Base-by-base conservation (phyloP, 2,888 invertebrate genomes). In the Dolichomitus sp. region DNA sequence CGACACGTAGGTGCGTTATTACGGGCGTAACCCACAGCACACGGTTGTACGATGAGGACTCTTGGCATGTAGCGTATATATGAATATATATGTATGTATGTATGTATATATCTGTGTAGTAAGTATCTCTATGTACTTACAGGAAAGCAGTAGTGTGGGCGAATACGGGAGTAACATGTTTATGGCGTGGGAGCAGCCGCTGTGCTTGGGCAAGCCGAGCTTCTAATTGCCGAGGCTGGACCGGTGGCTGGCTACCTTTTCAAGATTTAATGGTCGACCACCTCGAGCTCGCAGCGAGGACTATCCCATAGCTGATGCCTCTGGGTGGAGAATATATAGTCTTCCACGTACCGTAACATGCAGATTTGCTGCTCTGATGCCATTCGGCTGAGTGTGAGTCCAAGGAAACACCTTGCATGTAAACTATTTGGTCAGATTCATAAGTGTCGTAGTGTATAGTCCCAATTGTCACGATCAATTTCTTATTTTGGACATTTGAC, bases 161-260 rank as follows among this genome's bases (percentile, higher is more conserved):
- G 86, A 80, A 78, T 72, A 81, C 72, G 78, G 75, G 83, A 81
- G 84, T 80, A 84, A 81, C 76, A 84, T 81, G 87, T 88, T 89
- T 88, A 87, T 61, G 86, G 85, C 78, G 83, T 80, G 86, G 84
- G 84, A 87, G 87, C 84, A 84, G 83, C 79, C 83, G 85, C 84
- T 81, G 84, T 86, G 27, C 61, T 78, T 78, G 57, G 78, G 74
- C 74, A 79, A 75, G 65, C 70, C 59, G 78, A 82, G 84, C 86
- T 87, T 89, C 88, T 89, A 90, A 90, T 90, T 89, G 88, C 87
- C 74, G 65, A 78, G 81, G 54, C 75, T 69, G 80, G 82, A 84
- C 85, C 84, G 37, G 63, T 69, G 65, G 61, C 57, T 48, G 42
- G 75, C 78, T 79, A 82, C 78, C 82, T 79, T 82, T 82, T 82